Base-by-base conservation (phyloP, 2,888 invertebrate species). In the Thecophora atra region DNA sequence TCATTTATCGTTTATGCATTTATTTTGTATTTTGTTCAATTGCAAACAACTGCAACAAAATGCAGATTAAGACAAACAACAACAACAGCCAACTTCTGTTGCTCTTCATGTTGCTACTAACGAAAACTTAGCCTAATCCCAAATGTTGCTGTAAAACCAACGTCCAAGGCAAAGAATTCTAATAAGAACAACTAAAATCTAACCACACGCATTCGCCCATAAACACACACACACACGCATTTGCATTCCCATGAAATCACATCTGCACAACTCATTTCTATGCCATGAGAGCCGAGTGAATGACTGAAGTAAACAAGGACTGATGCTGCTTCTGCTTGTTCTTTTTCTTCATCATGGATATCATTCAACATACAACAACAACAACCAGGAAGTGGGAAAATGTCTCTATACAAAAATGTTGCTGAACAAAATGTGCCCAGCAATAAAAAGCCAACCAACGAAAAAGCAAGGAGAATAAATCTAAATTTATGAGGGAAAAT, bases 91-190 rank as follows among this genome's bases (percentile, higher is more conserved):
- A 24, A 19, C 58, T 21, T 17, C 56, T 19, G 6, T 68, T n/a
- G n/a, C n/a, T n/a, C n/a, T n/a, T n/a, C n/a, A n/a, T n/a, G 56
- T 58, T 69, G 47, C 37, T 60, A 28, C 28, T 60, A 62, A 70
- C 62, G 60, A 62, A 51, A 62, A 51, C 60, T 70, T 62, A 62
- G 70, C 70, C 70, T 70, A 70, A n/a, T n/a, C n/a, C n/a, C n/a
- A n/a, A n/a, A n/a, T n/a, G n/a, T n/a, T n/a, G n/a, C n/a, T n/a
- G n/a, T n/a, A n/a, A n/a, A n/a, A n/a, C n/a, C n/a, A n/a, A n/a
- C n/a, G n/a, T n/a, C n/a, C n/a, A n/a, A n/a, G n/a, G n/a, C n/a
- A n/a, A n/a, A n/a, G n/a, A n/a, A n/a, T n/a, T n/a, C n/a, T n/a
- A n/a, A n/a, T n/a, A n/a, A 70, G 26, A 21, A 58, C 24, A 60